phyloP scores from a whole-genome alignment of 2,888 invertebrate genomes.

The Rhynchonema sp. region DNA sequence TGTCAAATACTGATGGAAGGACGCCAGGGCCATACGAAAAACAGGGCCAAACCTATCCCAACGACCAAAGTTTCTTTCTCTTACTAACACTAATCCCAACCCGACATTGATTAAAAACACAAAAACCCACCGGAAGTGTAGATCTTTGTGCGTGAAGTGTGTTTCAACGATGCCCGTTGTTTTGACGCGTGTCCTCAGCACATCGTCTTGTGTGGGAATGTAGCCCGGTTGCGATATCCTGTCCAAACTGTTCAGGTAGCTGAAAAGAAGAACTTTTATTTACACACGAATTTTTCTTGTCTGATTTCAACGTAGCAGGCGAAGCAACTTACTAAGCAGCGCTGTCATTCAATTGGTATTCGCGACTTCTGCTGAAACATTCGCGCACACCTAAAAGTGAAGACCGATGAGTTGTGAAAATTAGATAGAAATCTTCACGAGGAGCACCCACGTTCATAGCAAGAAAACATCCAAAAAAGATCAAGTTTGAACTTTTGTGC shows the following conservation, averaged over 20 bases:
- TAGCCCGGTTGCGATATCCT: conserved; percentile 60
- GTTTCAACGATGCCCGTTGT: conserved; percentile 81
- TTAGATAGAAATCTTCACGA: conserved; percentile 63
- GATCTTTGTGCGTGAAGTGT: conserved; percentile 64
- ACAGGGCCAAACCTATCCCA: too few species aligned
- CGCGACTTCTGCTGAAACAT: conserved; percentile 52
- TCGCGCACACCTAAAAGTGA: conserved; percentile 46
- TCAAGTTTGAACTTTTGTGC: conserved; percentile 33
- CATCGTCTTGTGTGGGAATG: conserved; percentile 72
- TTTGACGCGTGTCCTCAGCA: conserved; percentile 64
- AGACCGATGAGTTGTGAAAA: conserved; percentile 68
- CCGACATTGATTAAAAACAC: too few species aligned
- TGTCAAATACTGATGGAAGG: too few species aligned
- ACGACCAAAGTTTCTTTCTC: too few species aligned
- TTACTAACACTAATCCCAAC: too few species aligned
- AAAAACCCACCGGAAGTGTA: conserved; percentile 64
- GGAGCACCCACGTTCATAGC: too few species aligned
- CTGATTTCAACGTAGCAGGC: conserved; percentile 69
- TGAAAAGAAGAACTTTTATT: conserved; percentile 66
- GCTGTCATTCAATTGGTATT: conserved; percentile 72
- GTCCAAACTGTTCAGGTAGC: conserved; percentile 76
- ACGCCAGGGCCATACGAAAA: too few species aligned
- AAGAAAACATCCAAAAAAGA: too few species aligned
- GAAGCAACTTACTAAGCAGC: conserved; percentile 49
- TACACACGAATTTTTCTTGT: too few species aligned